Evolutionary conservation across 2,797 vertebrate genomes (phyloP).

Genomic region (Platalea minor): DNA sequence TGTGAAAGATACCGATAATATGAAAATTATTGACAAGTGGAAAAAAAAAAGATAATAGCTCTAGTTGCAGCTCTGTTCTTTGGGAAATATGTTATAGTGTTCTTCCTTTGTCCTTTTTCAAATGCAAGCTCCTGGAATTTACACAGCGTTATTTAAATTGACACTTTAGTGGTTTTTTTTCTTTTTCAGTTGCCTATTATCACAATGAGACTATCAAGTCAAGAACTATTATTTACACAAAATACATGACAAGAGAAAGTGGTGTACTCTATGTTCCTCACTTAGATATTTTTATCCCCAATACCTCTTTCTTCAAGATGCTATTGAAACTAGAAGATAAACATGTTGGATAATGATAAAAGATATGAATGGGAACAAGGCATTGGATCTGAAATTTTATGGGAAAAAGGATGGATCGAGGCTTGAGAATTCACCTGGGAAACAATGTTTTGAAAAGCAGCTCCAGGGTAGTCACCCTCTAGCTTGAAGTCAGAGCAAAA

Average conservation of each 20-base stretch:
- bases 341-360: background rate
- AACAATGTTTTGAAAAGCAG: background rate
- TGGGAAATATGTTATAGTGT: background rate
- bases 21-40: background rate
- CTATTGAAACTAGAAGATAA: background rate
- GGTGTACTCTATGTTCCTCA: background rate
- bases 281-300: slow-evolving; percentile 42
- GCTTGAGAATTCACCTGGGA: background rate
- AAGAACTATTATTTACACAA: slow-evolving; percentile 59
- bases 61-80: background rate
- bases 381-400: background rate
- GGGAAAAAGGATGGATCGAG: background rate
- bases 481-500: background rate
- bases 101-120: slow-evolving; percentile 1
- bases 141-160: background rate
- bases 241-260: slow-evolving; percentile 24
- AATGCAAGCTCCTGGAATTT: background rate
- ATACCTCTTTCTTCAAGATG: background rate
- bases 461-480: background rate
- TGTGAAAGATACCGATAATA: background rate
- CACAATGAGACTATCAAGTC: background rate
- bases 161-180: background rate
- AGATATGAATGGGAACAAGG: background rate
- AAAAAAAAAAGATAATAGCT: background rate
- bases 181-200: background rate